Percentiles rank a stretch among this genome's conserved stretches.
Conservation (phyloP, 2,113 vertebrate genomes). For the Ptychochromis oligacanthus region DNA sequence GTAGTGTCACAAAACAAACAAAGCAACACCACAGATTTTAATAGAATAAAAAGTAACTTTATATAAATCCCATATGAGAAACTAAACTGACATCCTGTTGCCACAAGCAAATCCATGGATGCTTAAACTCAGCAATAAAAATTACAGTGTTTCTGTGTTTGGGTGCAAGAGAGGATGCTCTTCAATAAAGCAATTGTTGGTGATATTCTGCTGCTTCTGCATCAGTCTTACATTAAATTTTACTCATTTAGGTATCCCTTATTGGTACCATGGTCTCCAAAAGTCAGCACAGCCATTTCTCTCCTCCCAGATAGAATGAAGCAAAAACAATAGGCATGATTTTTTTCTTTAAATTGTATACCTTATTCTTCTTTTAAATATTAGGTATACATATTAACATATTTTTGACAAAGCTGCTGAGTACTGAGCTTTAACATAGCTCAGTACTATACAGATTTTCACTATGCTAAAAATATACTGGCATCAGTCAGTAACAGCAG, state of each 20-base stretch:
- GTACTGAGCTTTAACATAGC: not conserved
- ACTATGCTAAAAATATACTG: not conserved
- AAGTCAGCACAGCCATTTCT: not conserved
- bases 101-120: not conserved
- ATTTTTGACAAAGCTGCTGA: not conserved
- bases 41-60: not conserved
- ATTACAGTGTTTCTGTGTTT: not conserved
- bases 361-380: conserved; percentile 1
- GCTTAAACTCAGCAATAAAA: not conserved
- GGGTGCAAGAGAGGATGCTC: not conserved
- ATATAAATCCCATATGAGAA: not conserved
- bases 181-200: not conserved
- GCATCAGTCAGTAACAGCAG: not conserved
- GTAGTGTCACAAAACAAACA: not conserved
- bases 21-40: not conserved
- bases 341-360: not conserved
- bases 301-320: not conserved
- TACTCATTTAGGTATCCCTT: not conserved
- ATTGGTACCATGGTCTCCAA: not conserved
- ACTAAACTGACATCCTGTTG: not conserved
- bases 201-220: not conserved
- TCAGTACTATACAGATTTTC: not conserved
- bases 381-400: not conserved
- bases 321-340: not conserved
- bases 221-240: not conserved